Evolutionary conservation across 2,888 invertebrate species (phyloP).

Genomic region (Chirona hameri): DNA sequence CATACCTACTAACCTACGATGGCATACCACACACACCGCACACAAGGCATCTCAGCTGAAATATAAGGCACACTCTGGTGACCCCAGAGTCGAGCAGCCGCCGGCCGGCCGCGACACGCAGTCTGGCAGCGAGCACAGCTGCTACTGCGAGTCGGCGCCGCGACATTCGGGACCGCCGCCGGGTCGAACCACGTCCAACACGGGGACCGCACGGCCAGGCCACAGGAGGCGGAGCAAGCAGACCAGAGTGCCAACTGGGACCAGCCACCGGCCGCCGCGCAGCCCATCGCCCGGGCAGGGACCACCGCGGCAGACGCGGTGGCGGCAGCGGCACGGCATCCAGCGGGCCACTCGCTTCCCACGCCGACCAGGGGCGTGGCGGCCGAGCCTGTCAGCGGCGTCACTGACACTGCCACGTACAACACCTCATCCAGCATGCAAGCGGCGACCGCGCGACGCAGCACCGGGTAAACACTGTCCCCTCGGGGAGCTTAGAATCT

Average conservation of each 20-base stretch:
- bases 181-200: conserved; percentile 80
- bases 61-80: too few relatives aligned
- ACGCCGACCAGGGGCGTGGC: conserved; percentile 81
- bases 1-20: too few relatives aligned
- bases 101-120: too few relatives aligned
- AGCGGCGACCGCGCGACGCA: conserved; percentile 80
- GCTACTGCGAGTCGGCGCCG: conserved; percentile 50
- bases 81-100: too few relatives aligned
- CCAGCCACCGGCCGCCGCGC: conserved; percentile 90
- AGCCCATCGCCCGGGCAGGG: too few relatives aligned
- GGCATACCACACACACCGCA: too few relatives aligned
- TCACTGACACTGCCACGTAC: not conserved
- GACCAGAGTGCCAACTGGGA: conserved; percentile 92
- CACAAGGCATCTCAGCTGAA: too few relatives aligned
- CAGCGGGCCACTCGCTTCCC: conserved; percentile 70
- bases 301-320: too few relatives aligned
- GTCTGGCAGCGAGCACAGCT: too few relatives aligned
- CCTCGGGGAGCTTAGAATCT: too few relatives aligned
- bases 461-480: too few relatives aligned
- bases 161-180: conserved; percentile 82
- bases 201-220: conserved; percentile 76
- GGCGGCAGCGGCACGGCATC: conserved; percentile 50
- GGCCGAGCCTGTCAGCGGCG: conserved; percentile 75
- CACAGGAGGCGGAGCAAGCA: conserved; percentile 79
- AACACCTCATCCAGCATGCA: conserved; percentile 62